Conservation (phyloP, 1,140 invertebrate genomes). For the Drosophila ambigua region DNA sequence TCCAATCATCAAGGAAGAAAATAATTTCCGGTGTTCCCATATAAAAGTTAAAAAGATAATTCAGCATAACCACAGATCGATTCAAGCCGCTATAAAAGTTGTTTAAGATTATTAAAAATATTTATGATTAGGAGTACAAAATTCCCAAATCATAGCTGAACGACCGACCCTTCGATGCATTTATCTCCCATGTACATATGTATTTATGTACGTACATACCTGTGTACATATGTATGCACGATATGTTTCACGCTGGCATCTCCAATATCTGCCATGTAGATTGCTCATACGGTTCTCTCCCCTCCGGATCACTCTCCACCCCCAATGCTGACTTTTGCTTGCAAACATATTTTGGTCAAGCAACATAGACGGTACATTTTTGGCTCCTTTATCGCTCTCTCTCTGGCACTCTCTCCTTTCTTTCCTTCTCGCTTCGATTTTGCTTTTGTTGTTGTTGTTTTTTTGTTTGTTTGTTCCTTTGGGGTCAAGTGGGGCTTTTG, state of each 20-base stretch:
- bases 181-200: too few species aligned
- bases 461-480: conserved; percentile 40
- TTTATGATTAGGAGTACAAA: too few species aligned
- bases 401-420: conserved; percentile 14
- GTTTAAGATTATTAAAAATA: too few species aligned
- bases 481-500: conserved; percentile 76
- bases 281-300: not conserved
- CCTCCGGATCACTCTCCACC: not conserved
- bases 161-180: too few species aligned
- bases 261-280: not conserved
- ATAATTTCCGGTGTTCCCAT: too few species aligned
- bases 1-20: too few species aligned
- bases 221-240: not conserved
- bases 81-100: too few species aligned
- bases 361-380: conserved; percentile 40
- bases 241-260: conserved; percentile 11
- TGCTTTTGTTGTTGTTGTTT: conserved; percentile 7
- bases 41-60: too few species aligned
- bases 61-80: too few species aligned
- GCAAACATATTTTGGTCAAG: conserved; percentile 57
- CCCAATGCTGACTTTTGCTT: conserved; percentile 38
- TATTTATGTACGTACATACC: too few species aligned
- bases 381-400: conserved; percentile 27
- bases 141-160: too few species aligned
- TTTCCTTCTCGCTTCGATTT: conserved; percentile 13